Conservation (phyloP, 2,797 vertebrate species). For the Sebastes miniatus region DNA sequence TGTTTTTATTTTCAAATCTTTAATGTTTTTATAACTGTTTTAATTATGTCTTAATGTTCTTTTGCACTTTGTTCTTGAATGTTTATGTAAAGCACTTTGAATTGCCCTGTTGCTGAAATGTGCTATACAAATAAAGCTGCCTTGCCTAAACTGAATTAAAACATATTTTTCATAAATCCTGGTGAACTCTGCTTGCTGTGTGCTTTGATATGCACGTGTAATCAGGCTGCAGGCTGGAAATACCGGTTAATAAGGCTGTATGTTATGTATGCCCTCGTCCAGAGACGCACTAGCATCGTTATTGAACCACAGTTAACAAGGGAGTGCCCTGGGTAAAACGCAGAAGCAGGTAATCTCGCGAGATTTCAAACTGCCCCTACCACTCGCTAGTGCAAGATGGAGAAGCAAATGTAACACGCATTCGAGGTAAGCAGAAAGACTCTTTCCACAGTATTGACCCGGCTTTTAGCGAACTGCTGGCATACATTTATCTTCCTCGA, state of each 20-base stretch:
- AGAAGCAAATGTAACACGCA: slow-evolving; percentile 84
- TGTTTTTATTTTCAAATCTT: too few species aligned
- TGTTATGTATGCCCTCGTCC: neutral
- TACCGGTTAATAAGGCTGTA: neutral
- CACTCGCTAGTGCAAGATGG: slow-evolving; percentile 86
- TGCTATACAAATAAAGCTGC: too few species aligned
- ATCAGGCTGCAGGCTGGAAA: slow-evolving; percentile 13
- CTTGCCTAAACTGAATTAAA: slow-evolving; percentile 60
- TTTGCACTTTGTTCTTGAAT: too few species aligned
- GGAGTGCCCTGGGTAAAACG: slow-evolving; percentile 61
- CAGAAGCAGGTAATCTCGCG: slow-evolving; percentile 77
- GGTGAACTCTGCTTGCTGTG: slow-evolving; percentile 19
- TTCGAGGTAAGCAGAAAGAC: slow-evolving; percentile 80
- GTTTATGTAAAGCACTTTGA: too few species aligned
- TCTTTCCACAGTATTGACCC: slow-evolving; percentile 23
- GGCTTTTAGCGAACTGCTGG: neutral
- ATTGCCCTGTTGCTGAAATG: too few species aligned
- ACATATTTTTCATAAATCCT: slow-evolving; percentile 69
- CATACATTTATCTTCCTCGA: neutral
- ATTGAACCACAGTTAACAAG: slow-evolving; percentile 44
- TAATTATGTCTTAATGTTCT: too few species aligned
- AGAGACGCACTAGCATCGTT: slow-evolving; percentile 12
- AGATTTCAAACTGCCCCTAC: slow-evolving; percentile 70
- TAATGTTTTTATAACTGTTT: too few species aligned
- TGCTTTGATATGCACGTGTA: slow-evolving; percentile 49